Base-by-base conservation (phyloP, 2,113 vertebrate species). In the Syrrhaptes paradoxus region DNA sequence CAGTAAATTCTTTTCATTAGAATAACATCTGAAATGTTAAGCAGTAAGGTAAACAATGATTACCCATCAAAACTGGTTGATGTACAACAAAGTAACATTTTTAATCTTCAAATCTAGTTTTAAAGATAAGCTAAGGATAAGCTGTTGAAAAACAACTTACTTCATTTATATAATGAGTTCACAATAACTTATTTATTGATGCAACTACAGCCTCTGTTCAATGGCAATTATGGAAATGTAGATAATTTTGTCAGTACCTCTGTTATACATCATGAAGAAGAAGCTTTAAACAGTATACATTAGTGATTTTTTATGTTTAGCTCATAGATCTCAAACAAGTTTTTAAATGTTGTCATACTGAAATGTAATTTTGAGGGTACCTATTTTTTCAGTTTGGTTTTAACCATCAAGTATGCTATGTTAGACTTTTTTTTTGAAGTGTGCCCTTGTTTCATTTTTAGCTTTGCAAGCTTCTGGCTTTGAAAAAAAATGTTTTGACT, bases 1-100 rank as follows among this genome's bases (percentile, higher is more conserved):
- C 98, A 98, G 98, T 98, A 98, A 99, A 99, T 98, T 98, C 97
- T 98, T 98, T 98, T 99, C 98, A 99, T 99, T 99, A 99, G 98
- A 98, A 98, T 98, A 98, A 98, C 98, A 98, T 98, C 98, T 98
- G 98, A 99, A 99, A 98, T 98, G 98, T 98, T 98, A 98, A 98
- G 97, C 98, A 98, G 97, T 97, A 98, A 98, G 98, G 98, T 99
- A 99, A 99, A 99, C 98, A 99, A 97, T 98, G 98, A 98, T 98
- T 99, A 98, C 97, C 94, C 87, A 97, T 98, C 98, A 98, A 98
- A 98, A 98, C 97, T 98, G 98, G 98, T 93, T 98, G 97, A 97
- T 96, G 95, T 96, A 97, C 95, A 97, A 96, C 93, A 98, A 98
- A 97, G 96, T 97, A 97, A 89, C 85, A 92, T 93, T 97, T 97